These are phyloP conservation scores for Lepidostoma basale DNA, from an alignment of 1,140 invertebrate species.

Conservation along the genomic window DNA sequence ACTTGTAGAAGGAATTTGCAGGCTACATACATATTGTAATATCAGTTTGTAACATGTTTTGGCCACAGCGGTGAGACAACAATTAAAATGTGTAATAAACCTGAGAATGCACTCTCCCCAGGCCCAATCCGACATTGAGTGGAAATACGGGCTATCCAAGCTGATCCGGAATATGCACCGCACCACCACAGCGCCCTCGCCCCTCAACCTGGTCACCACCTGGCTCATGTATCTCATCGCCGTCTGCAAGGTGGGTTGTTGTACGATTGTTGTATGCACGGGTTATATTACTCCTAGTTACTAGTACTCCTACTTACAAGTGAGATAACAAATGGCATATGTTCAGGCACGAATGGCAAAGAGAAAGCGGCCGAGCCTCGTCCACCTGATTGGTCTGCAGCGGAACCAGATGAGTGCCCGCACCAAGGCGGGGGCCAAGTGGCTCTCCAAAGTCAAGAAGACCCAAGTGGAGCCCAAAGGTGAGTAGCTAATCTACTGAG, in stretches of 20 bases:
- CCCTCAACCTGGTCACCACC: slow-evolving; percentile 94
- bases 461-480: slow-evolving; percentile 78
- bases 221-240: slow-evolving; percentile 85
- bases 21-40: too few relatives aligned
- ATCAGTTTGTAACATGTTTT: too few relatives aligned
- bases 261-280: too few relatives aligned
- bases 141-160: slow-evolving; percentile 99
- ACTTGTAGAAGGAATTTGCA: too few relatives aligned
- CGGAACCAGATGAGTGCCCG: slow-evolving; percentile 75
- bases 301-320: too few relatives aligned
- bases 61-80: too few relatives aligned
- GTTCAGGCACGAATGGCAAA: slow-evolving; percentile 66
- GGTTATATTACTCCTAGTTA: too few relatives aligned
- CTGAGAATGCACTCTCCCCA: slow-evolving; percentile 57
- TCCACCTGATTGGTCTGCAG: slow-evolving; percentile 79
- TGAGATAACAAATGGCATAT: too few relatives aligned
- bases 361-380: slow-evolving; percentile 79
- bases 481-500: slow-evolving; percentile 34
- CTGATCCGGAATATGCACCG: slow-evolving; percentile 98
- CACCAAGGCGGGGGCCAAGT: slow-evolving; percentile 84
- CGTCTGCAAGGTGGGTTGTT: slow-evolving; percentile 72
- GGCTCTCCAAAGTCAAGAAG: slow-evolving; percentile 84
- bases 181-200: slow-evolving; percentile 95
- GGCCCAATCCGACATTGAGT: slow-evolving; percentile 99
- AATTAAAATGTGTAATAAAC: too few relatives aligned